Base-by-base conservation (phyloP, 64 coral and sea anemone genomes). In the Actinia equina region DNA sequence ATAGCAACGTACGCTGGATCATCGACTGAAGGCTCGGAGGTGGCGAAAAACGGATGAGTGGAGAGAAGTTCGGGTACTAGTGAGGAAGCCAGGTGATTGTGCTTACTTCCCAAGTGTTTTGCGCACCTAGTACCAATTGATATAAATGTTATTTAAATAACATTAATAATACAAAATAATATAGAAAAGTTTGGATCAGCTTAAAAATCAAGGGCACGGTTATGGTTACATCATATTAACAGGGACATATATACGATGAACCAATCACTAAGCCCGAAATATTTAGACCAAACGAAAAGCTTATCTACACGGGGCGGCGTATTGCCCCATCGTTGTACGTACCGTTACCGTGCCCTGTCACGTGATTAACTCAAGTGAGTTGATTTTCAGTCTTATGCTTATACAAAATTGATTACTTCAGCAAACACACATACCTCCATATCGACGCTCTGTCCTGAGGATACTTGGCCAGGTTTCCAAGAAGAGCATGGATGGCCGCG, bases 11-110 rank as follows among this genome's bases (percentile, higher is more conserved):
- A 99, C 6, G 93, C 97, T 22, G 97, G 93, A 80, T 99, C 97
- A 83, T 99, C 97, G 18, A 99, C 86, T 17, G 93, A 95, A 17
- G 97, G 97, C 82, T 99, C 97, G 6, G 97, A 85, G 3, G 97
- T 99, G 20, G 97, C 97, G 77, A 95, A 99, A 82, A 95, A 99
- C 11, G 97, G 97, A 77, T 99, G 97, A 37, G 97, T 95, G 4
- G 97, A 99, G 0, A 99, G 56, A 26, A 99, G 91, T 45, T 95
- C 97, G 23, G 97, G 97, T 6, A 95, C 91, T 49, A 99, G 91
- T 15, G 97, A 95, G 1, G 90, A 80, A 3, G 97, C 97, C 4
- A 99, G 77, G 42, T 99, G 93, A 70, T 95, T 90, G 51, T 99
- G 97, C 43, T 93, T 95, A 59, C 91, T 86, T 54, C 97, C 97